A percentile compares a stretch with the other conserved stretches of the same genome.
Evolutionary conservation across 2,113 vertebrate genomes (phyloP).

Genomic region (Melanerpes aurifrons): DNA sequence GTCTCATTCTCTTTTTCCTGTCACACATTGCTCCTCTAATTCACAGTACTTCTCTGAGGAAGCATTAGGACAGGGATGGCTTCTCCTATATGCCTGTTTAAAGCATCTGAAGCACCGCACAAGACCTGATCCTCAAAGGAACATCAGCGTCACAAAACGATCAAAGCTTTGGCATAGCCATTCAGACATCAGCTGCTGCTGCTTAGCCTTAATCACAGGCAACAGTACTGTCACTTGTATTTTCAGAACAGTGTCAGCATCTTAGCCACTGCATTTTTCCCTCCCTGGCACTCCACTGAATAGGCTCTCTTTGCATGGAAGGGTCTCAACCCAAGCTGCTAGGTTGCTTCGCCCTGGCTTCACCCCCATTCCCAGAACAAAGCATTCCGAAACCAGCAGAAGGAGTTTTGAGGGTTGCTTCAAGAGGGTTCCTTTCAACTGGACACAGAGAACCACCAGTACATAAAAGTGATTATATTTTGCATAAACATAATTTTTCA

Average conservation of each 20-base stretch:
- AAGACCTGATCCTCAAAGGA: neutral
- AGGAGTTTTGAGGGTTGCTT: neutral
- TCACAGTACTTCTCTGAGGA: neutral
- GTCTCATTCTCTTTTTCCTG: neutral
- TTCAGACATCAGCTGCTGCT: neutral
- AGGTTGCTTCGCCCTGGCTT: neutral
- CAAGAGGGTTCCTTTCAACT: neutral
- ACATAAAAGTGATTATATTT: neutral
- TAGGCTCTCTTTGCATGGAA: neutral
- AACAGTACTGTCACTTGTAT: neutral
- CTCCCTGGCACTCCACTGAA: neutral
- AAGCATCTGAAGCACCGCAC: neutral
- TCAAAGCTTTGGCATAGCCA: neutral
- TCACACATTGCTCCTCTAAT: neutral
- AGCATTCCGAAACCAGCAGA: neutral
- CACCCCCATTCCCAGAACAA: neutral
- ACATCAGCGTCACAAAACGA: neutral
- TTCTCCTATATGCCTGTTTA: neutral
- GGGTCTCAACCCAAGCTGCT: neutral
- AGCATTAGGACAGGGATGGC: neutral
- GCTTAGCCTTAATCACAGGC: neutral
- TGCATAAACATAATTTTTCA: neutral
- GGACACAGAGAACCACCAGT: neutral
- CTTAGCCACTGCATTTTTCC: neutral
- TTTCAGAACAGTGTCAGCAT: neutral